These are phyloP conservation scores for Steinernema feltiae DNA, from an alignment of 1,140 invertebrate genomes.

Conservation along the genomic window DNA sequence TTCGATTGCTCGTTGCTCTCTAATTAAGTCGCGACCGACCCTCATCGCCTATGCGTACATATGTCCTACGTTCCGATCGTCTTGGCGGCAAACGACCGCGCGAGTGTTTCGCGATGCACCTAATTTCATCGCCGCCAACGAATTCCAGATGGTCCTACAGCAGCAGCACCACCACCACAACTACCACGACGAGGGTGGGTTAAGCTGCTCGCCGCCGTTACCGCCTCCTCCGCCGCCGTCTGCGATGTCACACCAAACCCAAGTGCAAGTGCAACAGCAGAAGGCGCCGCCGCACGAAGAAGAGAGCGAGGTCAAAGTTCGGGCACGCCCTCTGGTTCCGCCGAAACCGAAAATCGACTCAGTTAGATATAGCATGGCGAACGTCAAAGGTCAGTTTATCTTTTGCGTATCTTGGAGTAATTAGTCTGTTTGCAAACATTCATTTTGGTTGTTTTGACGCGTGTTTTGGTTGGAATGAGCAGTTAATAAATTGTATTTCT, in stretches of 20 bases:
- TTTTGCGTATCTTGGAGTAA: not conserved
- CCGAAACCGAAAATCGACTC: constrained; percentile 69
- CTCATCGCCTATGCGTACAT: not conserved
- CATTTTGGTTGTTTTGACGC: not conserved
- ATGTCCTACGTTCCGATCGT: not conserved
- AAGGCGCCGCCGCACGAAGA: no score
- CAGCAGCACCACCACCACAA: no score
- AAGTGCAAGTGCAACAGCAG: not conserved
- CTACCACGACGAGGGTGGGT: not conserved
- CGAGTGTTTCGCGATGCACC: not conserved
- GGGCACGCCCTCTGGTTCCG: constrained; percentile 29
- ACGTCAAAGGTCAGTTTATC: constrained; percentile 68
- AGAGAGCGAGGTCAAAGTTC: constrained; percentile 15
- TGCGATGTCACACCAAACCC: not conserved
- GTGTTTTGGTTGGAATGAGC: not conserved
- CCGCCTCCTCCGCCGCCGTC: not conserved
- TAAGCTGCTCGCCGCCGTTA: constrained; percentile 7
- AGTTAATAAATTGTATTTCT: no score
- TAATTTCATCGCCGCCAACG: not conserved
- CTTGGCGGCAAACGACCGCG: not conserved
- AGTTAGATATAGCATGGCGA: constrained; percentile 83
- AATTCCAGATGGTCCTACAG: constrained; percentile 15
- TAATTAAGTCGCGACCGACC: not conserved
- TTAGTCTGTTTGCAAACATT: not conserved
- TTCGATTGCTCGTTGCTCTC: not conserved